These are phyloP conservation scores for Globia sparganii DNA, from an alignment of 2,888 invertebrate species.

Conservation along the genomic window DNA sequence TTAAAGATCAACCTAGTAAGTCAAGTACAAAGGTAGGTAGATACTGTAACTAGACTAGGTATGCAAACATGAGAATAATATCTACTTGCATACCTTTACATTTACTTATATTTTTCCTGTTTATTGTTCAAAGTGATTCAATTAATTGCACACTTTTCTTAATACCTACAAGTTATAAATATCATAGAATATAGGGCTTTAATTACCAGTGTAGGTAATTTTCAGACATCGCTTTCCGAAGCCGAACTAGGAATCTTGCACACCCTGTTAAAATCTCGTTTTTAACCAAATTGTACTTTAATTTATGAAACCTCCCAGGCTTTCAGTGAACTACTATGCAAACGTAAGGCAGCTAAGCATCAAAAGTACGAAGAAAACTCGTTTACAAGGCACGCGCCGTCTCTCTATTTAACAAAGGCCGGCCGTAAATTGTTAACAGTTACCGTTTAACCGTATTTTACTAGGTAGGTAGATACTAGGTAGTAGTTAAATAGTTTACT, in stretches of 20 bases:
- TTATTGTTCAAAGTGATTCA: neutral
- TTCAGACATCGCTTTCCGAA: neutral
- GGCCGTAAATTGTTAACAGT: no score
- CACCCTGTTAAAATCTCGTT: neutral
- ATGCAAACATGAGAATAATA: neutral
- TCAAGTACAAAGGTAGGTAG: no score
- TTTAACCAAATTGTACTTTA: neutral
- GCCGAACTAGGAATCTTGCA: neutral
- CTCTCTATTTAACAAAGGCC: neutral
- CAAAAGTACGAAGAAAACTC: neutral
- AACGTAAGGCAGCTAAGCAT: neutral
- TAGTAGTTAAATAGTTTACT: no score
- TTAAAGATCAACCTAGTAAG: no score
- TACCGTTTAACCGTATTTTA: no score
- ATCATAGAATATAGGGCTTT: neutral
- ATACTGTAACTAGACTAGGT: neutral
- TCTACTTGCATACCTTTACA: neutral
- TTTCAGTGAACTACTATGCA: neutral
- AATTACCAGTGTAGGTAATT: neutral
- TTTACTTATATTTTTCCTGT: constrained; percentile 25
- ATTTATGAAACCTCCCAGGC: neutral
- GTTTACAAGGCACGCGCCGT: neutral
- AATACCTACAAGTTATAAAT: neutral
- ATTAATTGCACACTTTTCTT: neutral
- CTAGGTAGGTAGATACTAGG: no score